A percentile compares a stretch with the other conserved stretches of the same genome.
Conservation (phyloP, 2,797 vertebrate species). For the Tenualosa thibaudeaui region DNA sequence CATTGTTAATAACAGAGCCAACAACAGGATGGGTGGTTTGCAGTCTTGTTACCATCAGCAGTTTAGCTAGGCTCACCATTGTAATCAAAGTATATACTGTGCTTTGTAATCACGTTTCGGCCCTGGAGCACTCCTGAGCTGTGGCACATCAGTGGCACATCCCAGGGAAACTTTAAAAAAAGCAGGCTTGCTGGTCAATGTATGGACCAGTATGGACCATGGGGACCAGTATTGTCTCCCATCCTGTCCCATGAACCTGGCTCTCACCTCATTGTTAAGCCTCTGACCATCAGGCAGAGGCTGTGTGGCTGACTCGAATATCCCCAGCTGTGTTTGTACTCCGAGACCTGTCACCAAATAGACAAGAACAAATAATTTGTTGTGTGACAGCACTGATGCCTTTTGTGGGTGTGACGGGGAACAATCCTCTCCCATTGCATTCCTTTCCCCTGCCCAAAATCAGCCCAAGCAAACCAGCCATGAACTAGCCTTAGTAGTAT, state of each 20-base stretch:
- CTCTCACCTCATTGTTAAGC: slow-evolving; percentile 61
- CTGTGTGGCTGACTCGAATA: slow-evolving; percentile 36
- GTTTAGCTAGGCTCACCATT: background rate
- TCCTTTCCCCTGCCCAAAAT: slow-evolving; percentile 61
- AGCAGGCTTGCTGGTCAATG: background rate
- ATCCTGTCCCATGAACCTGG: background rate
- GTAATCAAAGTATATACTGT: background rate
- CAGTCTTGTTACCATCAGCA: background rate
- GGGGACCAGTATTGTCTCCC: background rate
- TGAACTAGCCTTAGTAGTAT: background rate
- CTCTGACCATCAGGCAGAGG: slow-evolving; percentile 25
- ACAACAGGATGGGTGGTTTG: slow-evolving; percentile 5
- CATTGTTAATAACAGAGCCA: background rate
- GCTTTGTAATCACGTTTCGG: background rate
- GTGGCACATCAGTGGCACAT: background rate
- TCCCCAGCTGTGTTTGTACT: slow-evolving; percentile 69
- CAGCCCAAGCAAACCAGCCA: background rate
- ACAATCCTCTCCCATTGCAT: slow-evolving; percentile 61
- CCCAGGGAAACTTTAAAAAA: background rate
- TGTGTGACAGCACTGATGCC: slow-evolving; percentile 57
- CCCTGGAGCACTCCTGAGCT: background rate
- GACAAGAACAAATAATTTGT: slow-evolving; percentile 56
- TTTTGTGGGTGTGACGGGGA: slow-evolving; percentile 59
- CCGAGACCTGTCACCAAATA: slow-evolving; percentile 40
- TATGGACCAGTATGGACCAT: background rate